These are phyloP conservation scores for Morpho deidamia DNA, from an alignment of 2,888 invertebrate genomes.

Conservation along the genomic window DNA sequence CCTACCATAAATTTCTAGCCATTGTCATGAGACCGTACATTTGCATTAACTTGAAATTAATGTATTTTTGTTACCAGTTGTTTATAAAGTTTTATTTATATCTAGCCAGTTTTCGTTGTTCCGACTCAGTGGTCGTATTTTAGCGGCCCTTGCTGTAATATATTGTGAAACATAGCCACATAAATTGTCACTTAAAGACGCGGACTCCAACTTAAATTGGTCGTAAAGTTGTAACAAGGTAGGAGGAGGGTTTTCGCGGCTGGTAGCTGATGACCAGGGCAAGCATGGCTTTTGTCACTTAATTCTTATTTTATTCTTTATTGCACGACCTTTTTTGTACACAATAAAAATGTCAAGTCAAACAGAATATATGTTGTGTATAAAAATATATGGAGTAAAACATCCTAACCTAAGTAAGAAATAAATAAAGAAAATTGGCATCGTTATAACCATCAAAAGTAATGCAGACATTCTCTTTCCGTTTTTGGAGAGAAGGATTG, in stretches of 20 bases:
- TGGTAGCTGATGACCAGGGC: constrained; percentile 11
- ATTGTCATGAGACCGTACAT: neutral
- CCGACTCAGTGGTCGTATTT: constrained; percentile 11
- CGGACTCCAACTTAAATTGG: constrained; percentile 23
- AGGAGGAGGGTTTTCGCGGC: constrained; percentile 9
- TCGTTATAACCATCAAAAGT: too few species aligned
- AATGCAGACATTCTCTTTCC: too few species aligned
- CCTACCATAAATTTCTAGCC: too few species aligned
- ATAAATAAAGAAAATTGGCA: too few species aligned
- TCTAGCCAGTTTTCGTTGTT: constrained; percentile 7
- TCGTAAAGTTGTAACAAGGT: constrained; percentile 20
- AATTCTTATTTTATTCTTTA: neutral
- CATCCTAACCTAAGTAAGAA: too few species aligned
- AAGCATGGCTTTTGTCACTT: neutral
- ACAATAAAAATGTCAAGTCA: too few species aligned
- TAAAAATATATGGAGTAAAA: too few species aligned
- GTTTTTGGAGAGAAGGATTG: too few species aligned
- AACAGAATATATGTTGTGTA: too few species aligned
- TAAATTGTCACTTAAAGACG: constrained; percentile 27
- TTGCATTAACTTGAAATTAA: constrained; percentile 4
- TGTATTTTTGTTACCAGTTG: constrained; percentile 3
- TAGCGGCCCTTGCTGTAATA: constrained; percentile 25
- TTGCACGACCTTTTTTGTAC: too few species aligned
- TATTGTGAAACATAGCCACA: constrained; percentile 25
- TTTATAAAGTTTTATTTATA: constrained; percentile 14